These are phyloP conservation scores for Agrochola lychnidis DNA, from an alignment of 2,888 invertebrate species.

Conservation along the genomic window DNA sequence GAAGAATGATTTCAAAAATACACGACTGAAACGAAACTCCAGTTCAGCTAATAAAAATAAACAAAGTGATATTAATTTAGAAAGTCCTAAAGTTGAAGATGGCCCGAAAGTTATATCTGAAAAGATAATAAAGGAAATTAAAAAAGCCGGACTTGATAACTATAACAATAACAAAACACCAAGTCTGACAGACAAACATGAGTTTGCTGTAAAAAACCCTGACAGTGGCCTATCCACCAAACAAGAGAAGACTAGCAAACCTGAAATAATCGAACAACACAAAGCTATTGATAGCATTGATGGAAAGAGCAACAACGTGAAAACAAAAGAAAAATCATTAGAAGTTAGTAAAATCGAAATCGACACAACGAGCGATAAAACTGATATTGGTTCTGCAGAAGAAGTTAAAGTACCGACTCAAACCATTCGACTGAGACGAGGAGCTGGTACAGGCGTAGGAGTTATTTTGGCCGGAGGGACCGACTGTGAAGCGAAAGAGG, in stretches of 20 bases:
- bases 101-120: slow-evolving; percentile 80
- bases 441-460: slow-evolving; percentile 93
- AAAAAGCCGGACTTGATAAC: slow-evolving; percentile 81
- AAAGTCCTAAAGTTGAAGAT: slow-evolving; percentile 81
- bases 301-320: slow-evolving; percentile 34
- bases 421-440: slow-evolving; percentile 81
- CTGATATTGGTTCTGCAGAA: slow-evolving; percentile 66
- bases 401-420: slow-evolving; percentile 76
- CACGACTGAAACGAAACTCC: slow-evolving; percentile 86
- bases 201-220: slow-evolving; percentile 64
- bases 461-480: slow-evolving; percentile 97
- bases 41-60: slow-evolving; percentile 84
- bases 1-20: slow-evolving; percentile 86
- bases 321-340: slow-evolving; percentile 66
- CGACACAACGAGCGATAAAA: slow-evolving; percentile 67
- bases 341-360: slow-evolving; percentile 63
- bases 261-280: slow-evolving; percentile 64
- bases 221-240: slow-evolving; percentile 64
- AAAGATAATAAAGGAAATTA: slow-evolving; percentile 82
- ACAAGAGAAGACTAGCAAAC: slow-evolving; percentile 68
- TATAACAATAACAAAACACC: slow-evolving; percentile 69
- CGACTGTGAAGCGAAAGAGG: slow-evolving; percentile 97
- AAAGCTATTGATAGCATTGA: slow-evolving; percentile 60
- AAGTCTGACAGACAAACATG: slow-evolving; percentile 69
- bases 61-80: slow-evolving; percentile 78